Conservation (phyloP, 2,113 vertebrate genomes). For the Collichthys lucidus region DNA sequence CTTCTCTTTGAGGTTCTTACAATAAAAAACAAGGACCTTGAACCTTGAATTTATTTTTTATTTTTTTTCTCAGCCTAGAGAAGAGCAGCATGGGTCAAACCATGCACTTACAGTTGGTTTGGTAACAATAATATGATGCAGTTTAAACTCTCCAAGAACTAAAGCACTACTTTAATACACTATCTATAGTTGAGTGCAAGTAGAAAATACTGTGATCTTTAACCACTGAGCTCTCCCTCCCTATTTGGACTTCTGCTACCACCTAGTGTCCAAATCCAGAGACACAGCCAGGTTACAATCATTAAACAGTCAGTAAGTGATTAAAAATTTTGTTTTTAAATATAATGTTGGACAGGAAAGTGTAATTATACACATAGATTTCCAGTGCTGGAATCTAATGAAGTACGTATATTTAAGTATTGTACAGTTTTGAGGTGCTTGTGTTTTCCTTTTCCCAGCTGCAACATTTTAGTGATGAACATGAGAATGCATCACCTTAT, state of each 20-base stretch:
- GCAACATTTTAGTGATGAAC: not conserved
- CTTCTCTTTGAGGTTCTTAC: not conserved
- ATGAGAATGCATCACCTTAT: not conserved
- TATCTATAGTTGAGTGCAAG: not conserved
- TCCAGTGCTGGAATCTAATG: not conserved
- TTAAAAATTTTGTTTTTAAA: not conserved
- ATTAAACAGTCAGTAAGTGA: not conserved
- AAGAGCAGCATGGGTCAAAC: not conserved
- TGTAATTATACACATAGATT: too few species aligned
- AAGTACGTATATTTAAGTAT: not conserved
- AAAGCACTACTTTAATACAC: not conserved
- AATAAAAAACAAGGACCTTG: not conserved
- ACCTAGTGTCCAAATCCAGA: conserved; percentile 1
- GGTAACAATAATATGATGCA: not conserved
- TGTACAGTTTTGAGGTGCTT: not conserved
- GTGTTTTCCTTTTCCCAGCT: not conserved
- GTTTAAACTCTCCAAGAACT: not conserved
- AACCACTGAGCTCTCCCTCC: not conserved
- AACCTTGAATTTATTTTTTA: not conserved
- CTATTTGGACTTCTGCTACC: conserved; percentile 17
- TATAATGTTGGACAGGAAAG: not conserved
- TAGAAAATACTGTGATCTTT: not conserved
- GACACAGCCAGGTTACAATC: not conserved
- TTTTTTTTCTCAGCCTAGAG: not conserved
- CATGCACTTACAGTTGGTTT: too few species aligned